phyloP scores from a whole-genome alignment of 1,140 invertebrate species.

The Papilio helenus region DNA sequence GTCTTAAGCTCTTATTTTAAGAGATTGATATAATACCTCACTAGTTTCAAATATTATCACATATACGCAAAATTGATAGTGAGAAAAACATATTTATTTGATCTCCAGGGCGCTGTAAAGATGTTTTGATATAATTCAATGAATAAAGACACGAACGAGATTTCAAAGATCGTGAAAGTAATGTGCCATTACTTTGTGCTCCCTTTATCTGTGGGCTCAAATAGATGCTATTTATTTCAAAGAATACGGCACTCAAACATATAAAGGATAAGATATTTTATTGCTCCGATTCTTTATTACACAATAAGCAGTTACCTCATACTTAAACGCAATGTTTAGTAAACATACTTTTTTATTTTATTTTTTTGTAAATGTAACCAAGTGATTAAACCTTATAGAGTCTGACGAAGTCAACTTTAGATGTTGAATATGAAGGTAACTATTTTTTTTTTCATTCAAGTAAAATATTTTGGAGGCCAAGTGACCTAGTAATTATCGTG shows the following conservation, averaged over 20 bases:
- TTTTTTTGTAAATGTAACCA: background rate
- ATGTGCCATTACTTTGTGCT: conserved; percentile 38
- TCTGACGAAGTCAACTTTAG: background rate
- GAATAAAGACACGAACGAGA: conserved; percentile 34
- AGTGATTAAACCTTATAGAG: too few species aligned
- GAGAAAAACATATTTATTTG: conserved; percentile 12
- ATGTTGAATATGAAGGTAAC: background rate
- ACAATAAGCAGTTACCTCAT: conserved; percentile 11
- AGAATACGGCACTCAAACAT: conserved; percentile 38
- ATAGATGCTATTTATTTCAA: conserved; percentile 39
- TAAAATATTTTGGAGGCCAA: conserved; percentile 26
- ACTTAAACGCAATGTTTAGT: background rate
- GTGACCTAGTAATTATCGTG: conserved; percentile 22
- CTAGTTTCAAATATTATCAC: background rate
- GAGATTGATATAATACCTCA: too few species aligned
- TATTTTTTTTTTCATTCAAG: conserved; percentile 8
- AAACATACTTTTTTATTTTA: background rate
- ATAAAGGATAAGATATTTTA: conserved; percentile 39
- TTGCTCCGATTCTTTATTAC: conserved; percentile 25
- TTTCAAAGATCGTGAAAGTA: conserved; percentile 37
- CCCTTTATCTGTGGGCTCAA: conserved; percentile 36
- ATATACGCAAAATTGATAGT: background rate
- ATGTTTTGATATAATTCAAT: conserved; percentile 24
- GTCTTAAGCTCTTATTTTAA: background rate
- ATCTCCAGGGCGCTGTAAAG: background rate